Base-by-base conservation (phyloP, 1,140 invertebrate species). In the Chelonus insularis region DNA sequence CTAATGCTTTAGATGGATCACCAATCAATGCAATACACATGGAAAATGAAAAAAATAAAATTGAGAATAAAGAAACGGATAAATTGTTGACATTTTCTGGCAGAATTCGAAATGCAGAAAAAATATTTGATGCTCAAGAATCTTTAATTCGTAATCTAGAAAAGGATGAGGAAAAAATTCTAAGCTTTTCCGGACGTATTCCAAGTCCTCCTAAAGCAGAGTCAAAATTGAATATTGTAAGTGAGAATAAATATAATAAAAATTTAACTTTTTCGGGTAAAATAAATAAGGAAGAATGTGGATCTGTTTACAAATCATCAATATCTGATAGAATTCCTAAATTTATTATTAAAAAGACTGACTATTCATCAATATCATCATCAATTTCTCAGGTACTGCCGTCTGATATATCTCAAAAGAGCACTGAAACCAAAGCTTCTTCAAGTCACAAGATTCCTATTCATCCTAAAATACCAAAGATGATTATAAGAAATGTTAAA, bases 401-500 rank as follows among this genome's bases (percentile, higher is more conserved):
- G 18, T 57, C 55, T 41, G 56, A 57, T 37, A 11, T 34, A 41
- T 34, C 45, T 45, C 58, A 58, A 36, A 54, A 47, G 18, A 54
- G 48, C 29, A 47, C 12, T 14, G 45, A 52, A 23, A 54, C 16
- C 20, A 39, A 45, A 20, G 29, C 45, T 16, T 54, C 39, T 25
- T 51, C 47, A 6, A 23, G 11, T 16, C 34, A 62, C 25, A 47
- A 37, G 43, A 47, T 55, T 16, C 32, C 43, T 5, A 8, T 36
- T 9, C 52, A 60, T 60, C 64, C 64, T 8, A 66, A 81, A 61
- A 79, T 82, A 68, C 80, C 80, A 61, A 82, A 82, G 55, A 80
- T 82, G 75, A 80, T 82, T 20, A 82, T 82, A 43, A 68, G 76
- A 32, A 82, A 80, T 18, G 71, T 68, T 5, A 69, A 65, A 51